Conservation (phyloP, 2,797 vertebrate species). For the Xenopus petersii region DNA sequence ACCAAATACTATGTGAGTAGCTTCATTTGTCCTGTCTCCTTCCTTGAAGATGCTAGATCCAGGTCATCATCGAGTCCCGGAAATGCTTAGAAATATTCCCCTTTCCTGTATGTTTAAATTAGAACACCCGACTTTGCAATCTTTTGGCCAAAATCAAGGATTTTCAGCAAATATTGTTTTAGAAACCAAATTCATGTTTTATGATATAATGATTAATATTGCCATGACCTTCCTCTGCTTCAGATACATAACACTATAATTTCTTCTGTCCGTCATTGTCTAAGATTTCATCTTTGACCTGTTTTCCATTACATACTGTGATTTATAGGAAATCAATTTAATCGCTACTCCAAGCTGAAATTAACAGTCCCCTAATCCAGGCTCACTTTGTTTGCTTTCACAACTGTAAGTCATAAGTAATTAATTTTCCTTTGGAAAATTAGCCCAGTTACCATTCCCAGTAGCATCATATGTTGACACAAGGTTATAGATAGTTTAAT, state of each 20-base stretch:
- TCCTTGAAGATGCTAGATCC: no score
- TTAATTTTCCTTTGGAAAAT: constrained; percentile 81
- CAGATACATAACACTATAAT: constrained; percentile 66
- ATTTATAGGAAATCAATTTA: constrained; percentile 79
- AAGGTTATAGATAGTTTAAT: constrained; percentile 76
- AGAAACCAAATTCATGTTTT: constrained; percentile 58
- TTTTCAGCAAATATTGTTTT: constrained; percentile 49
- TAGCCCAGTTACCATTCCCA: constrained; percentile 81
- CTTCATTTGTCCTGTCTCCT: no score
- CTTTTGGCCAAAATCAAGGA: constrained; percentile 49
- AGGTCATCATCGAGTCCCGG: no score
- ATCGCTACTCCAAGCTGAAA: constrained; percentile 79
- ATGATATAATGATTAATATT: constrained; percentile 62
- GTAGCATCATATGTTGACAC: constrained; percentile 85
- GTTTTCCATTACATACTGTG: constrained; percentile 76
- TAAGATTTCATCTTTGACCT: constrained; percentile 75
- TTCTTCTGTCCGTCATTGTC: constrained; percentile 73
- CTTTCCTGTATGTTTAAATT: no score
- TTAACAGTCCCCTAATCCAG: constrained; percentile 80
- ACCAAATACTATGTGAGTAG: no score
- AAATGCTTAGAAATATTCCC: no score
- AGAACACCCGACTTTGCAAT: constrained; percentile 31
- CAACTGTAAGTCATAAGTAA: constrained; percentile 82
- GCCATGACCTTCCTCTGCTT: constrained; percentile 66
- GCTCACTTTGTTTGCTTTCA: constrained; percentile 82